phyloP scores from a whole-genome alignment of 2,797 vertebrate species.

The Arctocebus calabarensis region DNA sequence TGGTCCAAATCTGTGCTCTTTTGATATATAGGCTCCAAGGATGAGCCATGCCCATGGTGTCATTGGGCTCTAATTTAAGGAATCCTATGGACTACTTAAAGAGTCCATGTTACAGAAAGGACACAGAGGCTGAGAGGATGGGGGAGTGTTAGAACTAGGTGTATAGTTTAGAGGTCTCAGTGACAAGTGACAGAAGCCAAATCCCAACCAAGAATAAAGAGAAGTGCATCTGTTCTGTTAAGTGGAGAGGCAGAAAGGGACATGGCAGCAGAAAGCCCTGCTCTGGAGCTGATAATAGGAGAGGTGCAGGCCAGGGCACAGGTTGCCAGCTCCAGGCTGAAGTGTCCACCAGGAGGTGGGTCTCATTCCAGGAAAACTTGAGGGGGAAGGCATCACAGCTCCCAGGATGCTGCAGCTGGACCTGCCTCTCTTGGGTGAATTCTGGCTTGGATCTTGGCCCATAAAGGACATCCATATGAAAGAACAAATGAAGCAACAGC shows the following conservation, averaged over 20 bases:
- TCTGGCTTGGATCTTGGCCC: background rate
- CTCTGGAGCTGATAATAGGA: fast-evolving
- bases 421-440: background rate
- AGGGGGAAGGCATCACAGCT: no score
- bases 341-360: no score
- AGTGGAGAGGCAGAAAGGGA: background rate
- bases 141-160: background rate
- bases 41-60: background rate
- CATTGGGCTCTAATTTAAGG: background rate
- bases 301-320: no score
- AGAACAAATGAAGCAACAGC: background rate
- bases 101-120: background rate
- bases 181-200: background rate
- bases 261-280: background rate
- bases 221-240: background rate
- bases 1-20: background rate
- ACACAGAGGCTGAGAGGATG: background rate
- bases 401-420: background rate
- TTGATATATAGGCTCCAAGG: background rate
- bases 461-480: background rate
- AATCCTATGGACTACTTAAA: background rate
- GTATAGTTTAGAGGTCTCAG: background rate
- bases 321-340: background rate
- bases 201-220: background rate
- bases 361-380: background rate